phyloP scores from a whole-genome alignment of 2,888 invertebrate genomes.

The Agrochola circellaris region DNA sequence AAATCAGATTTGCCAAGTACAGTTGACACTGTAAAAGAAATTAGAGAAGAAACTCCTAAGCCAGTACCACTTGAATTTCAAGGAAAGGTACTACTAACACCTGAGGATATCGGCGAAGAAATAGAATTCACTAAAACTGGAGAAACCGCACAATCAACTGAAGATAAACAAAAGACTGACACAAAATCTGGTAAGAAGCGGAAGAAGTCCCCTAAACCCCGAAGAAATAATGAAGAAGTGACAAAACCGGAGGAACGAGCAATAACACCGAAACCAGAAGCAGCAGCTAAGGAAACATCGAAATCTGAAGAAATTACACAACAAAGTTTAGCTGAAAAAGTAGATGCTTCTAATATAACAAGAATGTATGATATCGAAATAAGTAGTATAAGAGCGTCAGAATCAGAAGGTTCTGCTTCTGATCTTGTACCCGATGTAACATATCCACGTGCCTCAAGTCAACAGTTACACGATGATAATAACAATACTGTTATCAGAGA shows the following conservation, averaged over 20 bases:
- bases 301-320: slow-evolving; percentile 33
- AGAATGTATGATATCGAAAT: slow-evolving; percentile 69
- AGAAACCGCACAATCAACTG: slow-evolving; percentile 45
- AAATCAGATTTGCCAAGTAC: slow-evolving; percentile 26
- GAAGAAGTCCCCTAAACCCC: slow-evolving; percentile 72
- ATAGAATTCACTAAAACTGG: slow-evolving; percentile 34
- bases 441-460: slow-evolving; percentile 81
- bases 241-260: slow-evolving; percentile 7
- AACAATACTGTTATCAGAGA: slow-evolving; percentile 84
- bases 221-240: slow-evolving; percentile 41
- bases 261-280: slow-evolving; percentile 32
- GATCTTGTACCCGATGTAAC: slow-evolving; percentile 81
- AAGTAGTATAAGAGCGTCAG: slow-evolving; percentile 71
- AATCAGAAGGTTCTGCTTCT: slow-evolving; percentile 71
- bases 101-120: slow-evolving; percentile 48
- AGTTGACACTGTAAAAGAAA: slow-evolving; percentile 27
- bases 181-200: slow-evolving; percentile 71
- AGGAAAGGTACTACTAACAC: slow-evolving; percentile 57
- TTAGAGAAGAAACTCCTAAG: slow-evolving; percentile 9
- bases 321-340: slow-evolving; percentile 40
- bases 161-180: slow-evolving; percentile 62
- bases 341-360: slow-evolving; percentile 54
- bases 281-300: slow-evolving; percentile 24
- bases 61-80: slow-evolving; percentile 10
- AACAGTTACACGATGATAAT: slow-evolving; percentile 77